These are phyloP conservation scores for Leptopilina boulardi DNA, from an alignment of 1,140 invertebrate species.

Conservation along the genomic window DNA sequence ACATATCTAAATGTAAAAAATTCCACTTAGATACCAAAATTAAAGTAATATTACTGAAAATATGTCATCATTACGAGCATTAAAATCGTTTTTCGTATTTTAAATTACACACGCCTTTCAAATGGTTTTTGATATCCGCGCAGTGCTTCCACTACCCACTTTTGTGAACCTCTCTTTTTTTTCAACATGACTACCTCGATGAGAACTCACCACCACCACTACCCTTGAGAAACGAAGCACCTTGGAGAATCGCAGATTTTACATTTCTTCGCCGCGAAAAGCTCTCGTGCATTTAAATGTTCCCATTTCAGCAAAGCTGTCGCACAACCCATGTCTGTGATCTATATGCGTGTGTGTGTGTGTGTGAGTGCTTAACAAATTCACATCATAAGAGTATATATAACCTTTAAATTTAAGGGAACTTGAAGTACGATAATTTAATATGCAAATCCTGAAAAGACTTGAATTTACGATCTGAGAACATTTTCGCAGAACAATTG, in stretches of 20 bases:
- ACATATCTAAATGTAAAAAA: too few species aligned
- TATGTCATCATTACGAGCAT: background rate
- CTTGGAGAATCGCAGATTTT: slow-evolving; percentile 20
- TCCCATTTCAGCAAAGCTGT: slow-evolving; percentile 23
- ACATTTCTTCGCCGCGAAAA: slow-evolving; percentile 22
- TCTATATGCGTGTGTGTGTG: background rate
- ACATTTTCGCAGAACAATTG: background rate
- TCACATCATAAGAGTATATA: slow-evolving; percentile 23
- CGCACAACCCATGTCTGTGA: background rate
- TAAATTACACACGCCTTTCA: background rate
- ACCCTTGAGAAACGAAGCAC: background rate
- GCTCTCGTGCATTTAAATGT: slow-evolving; percentile 31
- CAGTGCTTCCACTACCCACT: background rate
- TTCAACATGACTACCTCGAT: slow-evolving; percentile 9
- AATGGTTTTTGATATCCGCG: background rate
- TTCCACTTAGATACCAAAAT: too few species aligned
- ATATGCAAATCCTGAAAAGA: background rate
- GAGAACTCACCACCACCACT: background rate
- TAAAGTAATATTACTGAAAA: too few species aligned
- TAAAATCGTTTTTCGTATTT: background rate
- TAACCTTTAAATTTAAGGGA: slow-evolving; percentile 4
- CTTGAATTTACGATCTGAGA: background rate
- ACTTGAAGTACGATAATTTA: slow-evolving; percentile 6
- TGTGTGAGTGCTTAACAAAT: slow-evolving; percentile 9
- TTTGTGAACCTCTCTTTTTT: background rate